phyloP scores from a whole-genome alignment of 37 sponge, comb jelly and placozoan species.

The Geodia barretti region DNA sequence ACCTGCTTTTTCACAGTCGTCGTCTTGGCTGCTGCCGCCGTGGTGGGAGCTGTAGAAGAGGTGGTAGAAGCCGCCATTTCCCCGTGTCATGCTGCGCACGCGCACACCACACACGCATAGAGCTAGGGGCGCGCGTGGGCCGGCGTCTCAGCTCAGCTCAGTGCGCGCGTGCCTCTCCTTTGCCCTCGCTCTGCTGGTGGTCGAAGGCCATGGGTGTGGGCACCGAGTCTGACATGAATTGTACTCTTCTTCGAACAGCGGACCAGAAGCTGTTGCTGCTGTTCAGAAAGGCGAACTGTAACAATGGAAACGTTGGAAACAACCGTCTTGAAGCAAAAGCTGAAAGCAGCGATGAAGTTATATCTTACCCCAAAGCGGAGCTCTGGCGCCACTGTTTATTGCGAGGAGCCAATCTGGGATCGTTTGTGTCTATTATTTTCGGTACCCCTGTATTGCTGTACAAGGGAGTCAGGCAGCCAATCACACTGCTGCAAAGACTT shows the following conservation, averaged over 20 bases:
- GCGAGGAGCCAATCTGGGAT: constrained; percentile 58
- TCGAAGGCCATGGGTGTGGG: too few relatives aligned
- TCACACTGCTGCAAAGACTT: constrained; percentile 21
- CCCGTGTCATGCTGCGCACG: too few relatives aligned
- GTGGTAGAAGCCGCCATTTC: too few relatives aligned
- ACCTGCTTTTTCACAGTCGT: too few relatives aligned
- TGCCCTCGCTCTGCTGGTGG: too few relatives aligned
- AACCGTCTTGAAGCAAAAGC: not conserved
- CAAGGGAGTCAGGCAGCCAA: constrained; percentile 25
- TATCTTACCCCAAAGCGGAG: constrained; percentile 52
- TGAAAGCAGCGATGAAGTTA: constrained; percentile 29
- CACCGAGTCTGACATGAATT: not conserved
- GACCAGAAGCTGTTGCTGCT: not conserved
- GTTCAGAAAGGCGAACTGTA: not conserved
- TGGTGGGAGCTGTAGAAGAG: too few relatives aligned
- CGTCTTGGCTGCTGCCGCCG: too few relatives aligned
- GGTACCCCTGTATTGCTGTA: constrained; percentile 53
- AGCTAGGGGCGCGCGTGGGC: too few relatives aligned
- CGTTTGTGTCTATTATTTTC: constrained; percentile 34
- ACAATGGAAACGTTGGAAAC: not conserved
- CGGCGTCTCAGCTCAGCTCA: too few relatives aligned
- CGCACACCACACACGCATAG: too few relatives aligned
- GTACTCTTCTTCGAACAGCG: not conserved
- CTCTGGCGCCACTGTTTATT: constrained; percentile 62
- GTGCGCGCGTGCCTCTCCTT: too few relatives aligned